phyloP scores from a whole-genome alignment of 2,888 invertebrate species.

The Epistrophella euchroma region DNA sequence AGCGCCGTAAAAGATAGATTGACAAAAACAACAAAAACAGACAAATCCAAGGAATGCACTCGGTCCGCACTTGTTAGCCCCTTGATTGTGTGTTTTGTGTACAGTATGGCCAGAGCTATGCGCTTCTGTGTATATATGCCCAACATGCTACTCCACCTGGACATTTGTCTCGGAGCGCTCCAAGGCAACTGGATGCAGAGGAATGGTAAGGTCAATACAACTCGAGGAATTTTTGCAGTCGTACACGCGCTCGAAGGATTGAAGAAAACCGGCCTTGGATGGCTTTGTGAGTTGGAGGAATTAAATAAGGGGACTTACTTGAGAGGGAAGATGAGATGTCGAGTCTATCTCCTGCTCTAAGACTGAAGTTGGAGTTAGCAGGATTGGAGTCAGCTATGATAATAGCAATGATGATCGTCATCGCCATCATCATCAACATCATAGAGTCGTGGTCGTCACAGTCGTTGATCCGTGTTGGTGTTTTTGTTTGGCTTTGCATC shows the following conservation, averaged over 20 bases:
- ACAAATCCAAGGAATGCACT: conserved; percentile 65
- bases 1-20: conserved; percentile 31
- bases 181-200: conserved; percentile 42
- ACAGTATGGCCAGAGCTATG: conserved; percentile 69
- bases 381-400: conserved; percentile 53
- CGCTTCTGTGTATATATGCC: conserved; percentile 67
- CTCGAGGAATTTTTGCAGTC: conserved; percentile 77
- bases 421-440: conserved; percentile 17
- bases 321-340: conserved; percentile 13
- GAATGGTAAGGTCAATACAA: conserved; percentile 78
- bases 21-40: conserved; percentile 40
- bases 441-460: not conserved
- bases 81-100: conserved; percentile 52
- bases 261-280: conserved; percentile 58
- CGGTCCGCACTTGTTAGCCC: conserved; percentile 70
- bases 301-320: not conserved
- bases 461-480: conserved; percentile 31
- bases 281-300: conserved; percentile 16
- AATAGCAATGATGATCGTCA: conserved; percentile 61
- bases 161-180: conserved; percentile 28
- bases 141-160: conserved; percentile 63
- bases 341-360: conserved; percentile 38
- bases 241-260: conserved; percentile 48
- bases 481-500: conserved; percentile 1
- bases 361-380: conserved; percentile 44